Conservation (phyloP, 2,113 vertebrate species). For the Tragelaphus buxtoni region DNA sequence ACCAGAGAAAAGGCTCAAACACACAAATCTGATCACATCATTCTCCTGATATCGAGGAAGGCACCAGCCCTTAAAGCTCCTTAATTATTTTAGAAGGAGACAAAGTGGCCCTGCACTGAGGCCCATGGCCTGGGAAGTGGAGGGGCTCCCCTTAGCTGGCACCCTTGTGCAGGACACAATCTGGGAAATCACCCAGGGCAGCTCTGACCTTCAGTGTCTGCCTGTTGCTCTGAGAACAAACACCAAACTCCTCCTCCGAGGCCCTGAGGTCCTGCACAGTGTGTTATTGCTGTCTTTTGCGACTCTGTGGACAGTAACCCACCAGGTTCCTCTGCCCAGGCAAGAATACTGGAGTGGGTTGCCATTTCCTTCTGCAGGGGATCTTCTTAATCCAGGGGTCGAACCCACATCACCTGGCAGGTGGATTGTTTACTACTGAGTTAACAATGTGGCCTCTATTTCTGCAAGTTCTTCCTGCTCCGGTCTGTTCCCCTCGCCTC, state of each 20-base stretch:
- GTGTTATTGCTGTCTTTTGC: neutral
- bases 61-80: rapidly evolving
- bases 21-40: neutral
- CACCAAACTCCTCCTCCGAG: neutral
- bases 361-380: neutral
- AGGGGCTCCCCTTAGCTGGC: neutral
- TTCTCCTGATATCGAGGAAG: neutral
- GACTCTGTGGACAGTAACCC: neutral
- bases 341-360: neutral
- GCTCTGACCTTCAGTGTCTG: neutral
- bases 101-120: neutral
- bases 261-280: neutral
- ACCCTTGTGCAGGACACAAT: neutral
- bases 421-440: neutral
- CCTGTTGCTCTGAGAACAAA: neutral
- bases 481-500: no score
- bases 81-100: neutral
- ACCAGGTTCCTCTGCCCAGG: neutral
- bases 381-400: neutral
- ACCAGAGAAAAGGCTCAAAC: neutral
- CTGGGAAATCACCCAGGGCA: neutral
- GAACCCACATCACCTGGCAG: neutral
- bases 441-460: neutral
- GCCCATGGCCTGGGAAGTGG: no score
- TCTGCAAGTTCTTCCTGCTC: neutral